Evolutionary conservation across 1,140 invertebrate genomes (phyloP), one percentile per base, ranked within the genome.

Genomic region (Trichomalopsis sarcophagae): DNA sequence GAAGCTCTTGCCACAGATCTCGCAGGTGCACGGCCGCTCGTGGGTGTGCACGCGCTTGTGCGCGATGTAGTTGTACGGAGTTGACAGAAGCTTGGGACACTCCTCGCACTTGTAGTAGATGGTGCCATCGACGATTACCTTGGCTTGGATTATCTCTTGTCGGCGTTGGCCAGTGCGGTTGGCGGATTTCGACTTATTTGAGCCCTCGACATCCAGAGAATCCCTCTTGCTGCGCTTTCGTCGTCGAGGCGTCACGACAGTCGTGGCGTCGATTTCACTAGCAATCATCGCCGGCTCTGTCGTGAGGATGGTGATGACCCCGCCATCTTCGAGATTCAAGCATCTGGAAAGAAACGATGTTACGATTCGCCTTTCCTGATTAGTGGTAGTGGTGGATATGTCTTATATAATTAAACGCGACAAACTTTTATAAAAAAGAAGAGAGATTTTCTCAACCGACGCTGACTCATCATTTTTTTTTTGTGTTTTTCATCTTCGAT

Each of bases 21-120:
- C 2, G 82, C 86, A 87, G 0, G 14, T 50, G 17, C 74, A 83
- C 2, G 81, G 68, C 23, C 55, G 80, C 33, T 82, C 75, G 4
- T 81, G 50, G 2, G 74, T 82, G 47, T 87, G 89, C 30, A 92
- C 91, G 85, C 91, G 91, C 0, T 90, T 87, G 76, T 91, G 88
- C 21, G 93, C 91, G 74, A 94, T 50, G 14, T 93, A 92, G 85
- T 91, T 92, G 86, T 93, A 93, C 0, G 89, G 85, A 1, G 89
- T 83, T 2, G 87, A 79, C 47, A 94, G 91, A 21, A 84, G 87
- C 84, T 92, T 92, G 1, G 85, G 47, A 86, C 94, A 94, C 14
- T 91, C 82, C 11, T 88, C 87, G 86, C 94, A 94, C 75, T 88
- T 88, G n/a, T 89, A 92, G 82, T 90, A 90, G 13, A 80, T 89